Conservation (phyloP, 1,140 invertebrate genomes). For the Nylanderia fulva region DNA sequence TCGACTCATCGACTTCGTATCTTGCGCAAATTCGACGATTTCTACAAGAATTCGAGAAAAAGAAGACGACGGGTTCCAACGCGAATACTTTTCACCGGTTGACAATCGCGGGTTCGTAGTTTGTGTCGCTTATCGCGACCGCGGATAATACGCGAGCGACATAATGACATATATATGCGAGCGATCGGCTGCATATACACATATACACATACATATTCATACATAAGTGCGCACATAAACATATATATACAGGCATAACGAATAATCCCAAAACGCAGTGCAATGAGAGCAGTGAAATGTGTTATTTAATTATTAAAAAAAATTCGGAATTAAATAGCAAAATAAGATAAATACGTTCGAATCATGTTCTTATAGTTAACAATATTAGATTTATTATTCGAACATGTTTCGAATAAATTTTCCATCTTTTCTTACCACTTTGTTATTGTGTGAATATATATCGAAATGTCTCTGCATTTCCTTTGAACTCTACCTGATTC, state of each 20-base stretch:
- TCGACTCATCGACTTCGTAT: neutral
- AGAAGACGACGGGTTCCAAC: neutral
- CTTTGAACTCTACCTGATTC: neutral
- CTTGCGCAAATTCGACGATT: too few species aligned
- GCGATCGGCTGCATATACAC: neutral
- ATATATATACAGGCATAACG: too few species aligned
- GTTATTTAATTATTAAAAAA: neutral
- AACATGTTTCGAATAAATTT: neutral
- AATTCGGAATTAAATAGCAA: neutral
- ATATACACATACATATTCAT: neutral
- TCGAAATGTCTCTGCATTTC: neutral
- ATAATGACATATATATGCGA: neutral
- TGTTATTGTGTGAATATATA: neutral
- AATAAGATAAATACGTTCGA: neutral
- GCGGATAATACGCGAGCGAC: conserved; percentile 4
- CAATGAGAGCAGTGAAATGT: too few species aligned
- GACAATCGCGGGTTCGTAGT: neutral
- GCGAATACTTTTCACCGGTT: neutral
- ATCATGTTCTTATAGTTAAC: neutral
- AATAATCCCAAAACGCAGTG: too few species aligned
- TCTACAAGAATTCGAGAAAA: too few species aligned
- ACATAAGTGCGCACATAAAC: too few species aligned
- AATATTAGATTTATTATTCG: neutral
- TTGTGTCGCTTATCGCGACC: too few species aligned
- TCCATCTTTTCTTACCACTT: neutral